A percentile compares a stretch with the other conserved stretches of the same genome.
These are phyloP conservation scores for Ctenodactylus gundi DNA, from an alignment of 2,113 vertebrate genomes.

Conservation along the genomic window DNA sequence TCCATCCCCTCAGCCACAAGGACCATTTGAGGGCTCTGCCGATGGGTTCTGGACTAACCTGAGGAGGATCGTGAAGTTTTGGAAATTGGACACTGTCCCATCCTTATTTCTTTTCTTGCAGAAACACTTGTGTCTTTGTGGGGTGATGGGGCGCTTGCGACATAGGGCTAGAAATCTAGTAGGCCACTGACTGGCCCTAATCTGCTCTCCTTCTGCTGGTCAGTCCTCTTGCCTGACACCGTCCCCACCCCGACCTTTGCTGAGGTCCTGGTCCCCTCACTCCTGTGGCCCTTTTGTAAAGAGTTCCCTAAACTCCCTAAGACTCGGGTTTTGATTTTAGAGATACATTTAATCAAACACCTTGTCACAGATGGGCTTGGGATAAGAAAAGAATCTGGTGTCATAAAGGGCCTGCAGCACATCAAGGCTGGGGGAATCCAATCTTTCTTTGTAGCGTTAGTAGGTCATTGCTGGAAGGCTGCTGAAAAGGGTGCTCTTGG, in stretches of 20 bases:
- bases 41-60: background rate
- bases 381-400: slow-evolving; percentile 6
- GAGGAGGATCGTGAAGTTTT: background rate
- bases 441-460: background rate
- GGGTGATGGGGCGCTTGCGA: background rate
- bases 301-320: background rate
- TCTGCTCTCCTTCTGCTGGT: background rate
- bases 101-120: background rate
- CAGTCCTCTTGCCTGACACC: background rate
- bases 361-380: background rate
- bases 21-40: background rate
- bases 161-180: background rate
- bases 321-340: slow-evolving; percentile 1
- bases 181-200: accelerated
- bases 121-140: background rate
- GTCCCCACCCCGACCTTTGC: background rate
- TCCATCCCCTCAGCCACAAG: background rate
- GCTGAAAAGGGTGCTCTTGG: background rate
- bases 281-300: background rate
- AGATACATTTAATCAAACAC: background rate
- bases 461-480: background rate
- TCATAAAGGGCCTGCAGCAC: background rate
- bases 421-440: background rate
- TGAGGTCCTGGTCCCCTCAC: background rate
- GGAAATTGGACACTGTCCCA: background rate